Conservation (phyloP, 2,888 invertebrate genomes). For the Leptopilina syphax region DNA sequence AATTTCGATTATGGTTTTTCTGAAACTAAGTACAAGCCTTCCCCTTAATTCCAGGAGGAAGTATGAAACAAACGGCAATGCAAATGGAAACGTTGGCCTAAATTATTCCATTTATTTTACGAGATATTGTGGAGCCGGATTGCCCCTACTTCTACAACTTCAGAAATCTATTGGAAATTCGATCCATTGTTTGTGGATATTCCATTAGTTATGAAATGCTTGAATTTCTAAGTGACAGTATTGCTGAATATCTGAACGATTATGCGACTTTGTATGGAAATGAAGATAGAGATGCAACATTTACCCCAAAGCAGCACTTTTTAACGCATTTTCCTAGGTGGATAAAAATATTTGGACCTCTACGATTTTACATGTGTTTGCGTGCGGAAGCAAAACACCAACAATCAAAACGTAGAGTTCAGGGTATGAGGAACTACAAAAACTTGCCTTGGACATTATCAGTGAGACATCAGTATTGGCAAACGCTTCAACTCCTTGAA, state of each 20-base stretch:
- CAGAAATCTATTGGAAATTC: too few relatives aligned
- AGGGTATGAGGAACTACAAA: not conserved
- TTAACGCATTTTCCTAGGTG: not conserved
- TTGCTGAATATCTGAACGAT: not conserved
- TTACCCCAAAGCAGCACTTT: not conserved
- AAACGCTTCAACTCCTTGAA: not conserved
- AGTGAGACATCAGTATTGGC: not conserved
- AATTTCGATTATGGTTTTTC: too few relatives aligned
- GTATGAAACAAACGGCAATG: too few relatives aligned
- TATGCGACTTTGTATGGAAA: not conserved
- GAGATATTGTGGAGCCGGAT: too few relatives aligned
- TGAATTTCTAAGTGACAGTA: not conserved
- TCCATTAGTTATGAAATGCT: not conserved
- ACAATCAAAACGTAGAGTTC: not conserved
- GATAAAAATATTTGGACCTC: not conserved
- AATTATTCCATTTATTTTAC: too few relatives aligned
- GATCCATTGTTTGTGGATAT: too few relatives aligned
- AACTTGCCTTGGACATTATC: not conserved
- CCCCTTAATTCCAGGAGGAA: too few relatives aligned
- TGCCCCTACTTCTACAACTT: too few relatives aligned
- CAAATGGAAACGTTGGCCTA: too few relatives aligned
- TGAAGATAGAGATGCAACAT: not conserved
- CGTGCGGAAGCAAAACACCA: not conserved
- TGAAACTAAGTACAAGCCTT: too few relatives aligned
- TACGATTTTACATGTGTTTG: not conserved